Conservation (phyloP, 2,888 invertebrate genomes). For the Atrina japonica region DNA sequence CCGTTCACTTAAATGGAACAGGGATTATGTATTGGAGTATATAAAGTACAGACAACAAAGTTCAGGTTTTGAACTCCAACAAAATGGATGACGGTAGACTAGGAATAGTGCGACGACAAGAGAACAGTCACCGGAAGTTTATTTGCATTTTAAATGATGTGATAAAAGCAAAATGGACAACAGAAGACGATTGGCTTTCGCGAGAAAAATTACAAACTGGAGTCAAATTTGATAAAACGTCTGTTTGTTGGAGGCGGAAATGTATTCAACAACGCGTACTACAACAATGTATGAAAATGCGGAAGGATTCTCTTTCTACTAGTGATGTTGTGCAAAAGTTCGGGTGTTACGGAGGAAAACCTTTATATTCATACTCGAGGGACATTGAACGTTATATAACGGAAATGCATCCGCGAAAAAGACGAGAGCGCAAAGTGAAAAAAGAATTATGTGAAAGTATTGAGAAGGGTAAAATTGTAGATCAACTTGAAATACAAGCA, state of each 20-base stretch:
- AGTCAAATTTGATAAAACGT: slow-evolving; percentile 57
- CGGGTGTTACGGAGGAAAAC: slow-evolving; percentile 65
- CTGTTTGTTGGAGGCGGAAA: slow-evolving; percentile 55
- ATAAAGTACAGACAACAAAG: neutral
- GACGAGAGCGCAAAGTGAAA: slow-evolving; percentile 58
- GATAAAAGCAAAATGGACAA: slow-evolving; percentile 54
- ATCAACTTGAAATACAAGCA: slow-evolving; percentile 40
- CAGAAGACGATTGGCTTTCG: slow-evolving; percentile 53
- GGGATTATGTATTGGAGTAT: no score
- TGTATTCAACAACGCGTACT: slow-evolving; percentile 62
- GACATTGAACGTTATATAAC: slow-evolving; percentile 67
- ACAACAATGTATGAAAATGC: slow-evolving; percentile 67
- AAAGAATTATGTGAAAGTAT: slow-evolving; percentile 55
- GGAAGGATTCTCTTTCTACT: slow-evolving; percentile 37
- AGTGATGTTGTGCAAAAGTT: slow-evolving; percentile 34
- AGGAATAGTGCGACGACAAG: slow-evolving; percentile 59
- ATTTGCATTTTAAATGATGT: slow-evolving; percentile 67
- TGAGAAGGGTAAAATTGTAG: slow-evolving; percentile 58
- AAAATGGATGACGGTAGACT: slow-evolving; percentile 65
- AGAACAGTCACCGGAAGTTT: slow-evolving; percentile 64
- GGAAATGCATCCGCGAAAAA: slow-evolving; percentile 61
- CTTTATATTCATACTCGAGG: slow-evolving; percentile 57
- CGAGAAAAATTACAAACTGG: slow-evolving; percentile 56
- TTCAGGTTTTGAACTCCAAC: neutral
- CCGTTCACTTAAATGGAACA: no score